Conservation (phyloP, 2,113 vertebrate species). For the Xiphophorus hellerii region DNA sequence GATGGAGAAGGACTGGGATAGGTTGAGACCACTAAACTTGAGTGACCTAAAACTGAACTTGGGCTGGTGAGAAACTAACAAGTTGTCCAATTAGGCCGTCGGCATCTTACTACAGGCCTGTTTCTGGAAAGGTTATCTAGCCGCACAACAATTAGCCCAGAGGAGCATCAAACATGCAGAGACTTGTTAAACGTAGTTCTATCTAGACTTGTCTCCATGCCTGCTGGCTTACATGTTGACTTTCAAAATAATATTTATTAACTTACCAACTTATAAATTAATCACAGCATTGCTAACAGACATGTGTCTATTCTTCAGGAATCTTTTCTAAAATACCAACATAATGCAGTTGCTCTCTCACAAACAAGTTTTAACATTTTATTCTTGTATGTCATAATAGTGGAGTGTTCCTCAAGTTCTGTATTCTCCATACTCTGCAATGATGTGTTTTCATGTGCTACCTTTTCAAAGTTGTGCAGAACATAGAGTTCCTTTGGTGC, state of each 20-base stretch:
- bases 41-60: constrained; percentile 76
- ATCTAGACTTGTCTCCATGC: constrained; percentile 32
- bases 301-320: not conserved
- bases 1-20: constrained; percentile 7
- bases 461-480: not conserved
- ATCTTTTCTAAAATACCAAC: too few relatives aligned
- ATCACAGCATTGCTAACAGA: not conserved
- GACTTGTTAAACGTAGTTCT: constrained; percentile 52
- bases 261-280: not conserved
- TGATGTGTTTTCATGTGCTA: not conserved
- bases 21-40: constrained; percentile 52
- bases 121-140: constrained; percentile 69
- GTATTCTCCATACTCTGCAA: not conserved
- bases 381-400: too few relatives aligned
- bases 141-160: constrained; percentile 76
- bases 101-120: constrained; percentile 61
- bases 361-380: too few relatives aligned
- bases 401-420: too few relatives aligned
- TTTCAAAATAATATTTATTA: constrained; percentile 42
- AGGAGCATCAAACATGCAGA: constrained; percentile 60
- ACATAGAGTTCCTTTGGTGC: not conserved
- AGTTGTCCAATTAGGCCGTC: constrained; percentile 70
- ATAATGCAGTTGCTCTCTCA: too few relatives aligned
- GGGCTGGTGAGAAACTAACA: constrained; percentile 76
- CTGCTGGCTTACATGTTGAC: constrained; percentile 38